Percentiles rank a stretch among this genome's conserved stretches.
phyloP scores from a whole-genome alignment of 2,113 vertebrate genomes.

The Cromileptes altivelis region DNA sequence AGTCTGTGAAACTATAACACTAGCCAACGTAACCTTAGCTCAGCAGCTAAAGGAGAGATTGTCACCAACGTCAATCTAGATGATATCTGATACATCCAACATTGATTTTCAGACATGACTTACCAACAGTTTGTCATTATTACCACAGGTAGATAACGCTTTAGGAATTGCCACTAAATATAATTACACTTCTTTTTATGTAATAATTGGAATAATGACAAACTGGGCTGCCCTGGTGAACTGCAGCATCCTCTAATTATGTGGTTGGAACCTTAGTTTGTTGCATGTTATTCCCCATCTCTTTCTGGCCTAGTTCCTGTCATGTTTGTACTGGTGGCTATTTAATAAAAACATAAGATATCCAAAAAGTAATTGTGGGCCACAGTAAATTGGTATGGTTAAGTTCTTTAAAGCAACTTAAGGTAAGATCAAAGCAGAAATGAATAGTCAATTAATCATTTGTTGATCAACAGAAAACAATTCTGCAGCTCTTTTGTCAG shows the following conservation, averaged over 20 bases:
- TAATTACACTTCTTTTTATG: background rate
- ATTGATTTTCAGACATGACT: background rate
- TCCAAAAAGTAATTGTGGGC: no score
- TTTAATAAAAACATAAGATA: background rate
- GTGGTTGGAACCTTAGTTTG: background rate
- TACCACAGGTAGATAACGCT: background rate
- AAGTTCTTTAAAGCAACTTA: background rate
- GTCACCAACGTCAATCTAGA: background rate
- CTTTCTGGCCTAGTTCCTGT: background rate
- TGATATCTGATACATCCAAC: background rate
- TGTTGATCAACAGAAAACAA: no score
- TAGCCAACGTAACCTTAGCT: background rate
- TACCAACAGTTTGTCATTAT: background rate
- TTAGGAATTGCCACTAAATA: background rate
- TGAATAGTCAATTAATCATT: no score
- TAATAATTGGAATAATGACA: background rate
- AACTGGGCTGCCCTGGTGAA: background rate
- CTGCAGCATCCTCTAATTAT: background rate
- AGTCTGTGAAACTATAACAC: background rate
- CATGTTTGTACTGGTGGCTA: background rate
- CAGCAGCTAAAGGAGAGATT: background rate
- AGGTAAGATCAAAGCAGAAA: background rate
- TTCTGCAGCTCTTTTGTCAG: no score
- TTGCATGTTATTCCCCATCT: no score
- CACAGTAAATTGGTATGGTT: background rate